Percentiles rank a stretch among this genome's conserved stretches.
phyloP scores from a whole-genome alignment of 2,888 invertebrate species.

The Muschampia plurimacula region DNA sequence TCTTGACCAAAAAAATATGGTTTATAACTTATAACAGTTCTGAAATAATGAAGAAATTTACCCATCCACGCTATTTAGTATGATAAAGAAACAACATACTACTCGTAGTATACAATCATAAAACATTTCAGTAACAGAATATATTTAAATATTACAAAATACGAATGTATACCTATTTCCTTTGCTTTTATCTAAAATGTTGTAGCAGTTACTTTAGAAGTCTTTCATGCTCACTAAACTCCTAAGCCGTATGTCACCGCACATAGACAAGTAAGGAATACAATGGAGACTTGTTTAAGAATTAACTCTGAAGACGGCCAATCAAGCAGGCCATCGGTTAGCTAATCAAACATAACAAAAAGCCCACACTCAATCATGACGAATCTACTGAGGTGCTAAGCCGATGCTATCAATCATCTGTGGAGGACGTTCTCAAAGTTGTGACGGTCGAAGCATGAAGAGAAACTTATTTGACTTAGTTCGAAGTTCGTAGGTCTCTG shows the following conservation, averaged over 20 bases:
- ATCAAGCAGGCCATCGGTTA: constrained; percentile 78
- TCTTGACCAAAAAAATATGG: no score
- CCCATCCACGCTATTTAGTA: no score
- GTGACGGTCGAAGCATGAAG: neutral
- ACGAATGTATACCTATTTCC: no score
- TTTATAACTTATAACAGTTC: no score
- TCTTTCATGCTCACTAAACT: constrained; percentile 14
- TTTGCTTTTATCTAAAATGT: no score
- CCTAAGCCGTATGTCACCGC: constrained; percentile 7
- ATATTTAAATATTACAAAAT: no score
- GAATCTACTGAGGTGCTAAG: constrained; percentile 78
- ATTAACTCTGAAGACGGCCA: constrained; percentile 77
- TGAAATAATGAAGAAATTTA: no score
- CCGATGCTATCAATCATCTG: constrained; percentile 79
- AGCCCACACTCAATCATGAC: constrained; percentile 81
- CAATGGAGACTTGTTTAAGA: constrained; percentile 77
- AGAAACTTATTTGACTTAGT: no score
- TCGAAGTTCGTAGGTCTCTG: no score
- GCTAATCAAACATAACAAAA: constrained; percentile 82
- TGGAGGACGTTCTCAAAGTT: constrained; percentile 35
- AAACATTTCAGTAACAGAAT: no score
- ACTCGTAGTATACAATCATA: no score
- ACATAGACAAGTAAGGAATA: constrained; percentile 48
- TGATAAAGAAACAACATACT: no score
- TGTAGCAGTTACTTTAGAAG: neutral